Evolutionary conservation across 2,888 invertebrate species (phyloP), one percentile per base, ranked within the genome.

Genomic region (Agonopterix subpropinquella): DNA sequence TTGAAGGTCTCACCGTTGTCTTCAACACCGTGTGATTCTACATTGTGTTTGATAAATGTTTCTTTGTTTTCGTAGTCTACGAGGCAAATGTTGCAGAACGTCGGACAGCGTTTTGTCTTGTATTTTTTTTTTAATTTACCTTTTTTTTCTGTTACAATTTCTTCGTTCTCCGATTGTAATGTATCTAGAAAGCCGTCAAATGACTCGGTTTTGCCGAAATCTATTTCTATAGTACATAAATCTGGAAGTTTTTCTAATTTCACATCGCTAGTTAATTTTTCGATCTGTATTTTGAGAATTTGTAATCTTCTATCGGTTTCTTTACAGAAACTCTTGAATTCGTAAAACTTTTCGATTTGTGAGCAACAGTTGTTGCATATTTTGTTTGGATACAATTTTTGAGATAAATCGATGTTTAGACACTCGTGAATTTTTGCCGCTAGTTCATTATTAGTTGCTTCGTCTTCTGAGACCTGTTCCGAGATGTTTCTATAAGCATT

Each of bases 61-160:
- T 74, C 68, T 9, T 49, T 43, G 10, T 53, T 67, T 39, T 65
- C 61, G 10, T 77, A 70, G 47, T 85, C 76, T 45, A 64, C 47
- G 43, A 70, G 67, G 48, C 87, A 87, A 37, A 73, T 71, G 42
- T 73, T 74, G 47, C 86, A 87, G 50, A 78, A 81, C 2, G 70
- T 74, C 4, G 67, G 56, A 1, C 73, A 63, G 0, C 62, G 62
- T 54, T 72, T 72, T 5, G 44, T 54, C 56, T 64, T 64, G 51
- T 65, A 59, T 55, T 60, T 67, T 52, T 64, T 53, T 36, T 54
- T 62, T 50, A 64, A 58, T 41, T 52, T 39, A 46, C 47, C 49
- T 55, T 47, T 55, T 55, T 49, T 49, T 39, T 39, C 39, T n/a
- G 39, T 9, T 5, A 28, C 28, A 28, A 28, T 28, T 28, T 28